phyloP scores from a whole-genome alignment of 2,888 invertebrate species.

The Nephrotoma guestfalica region DNA sequence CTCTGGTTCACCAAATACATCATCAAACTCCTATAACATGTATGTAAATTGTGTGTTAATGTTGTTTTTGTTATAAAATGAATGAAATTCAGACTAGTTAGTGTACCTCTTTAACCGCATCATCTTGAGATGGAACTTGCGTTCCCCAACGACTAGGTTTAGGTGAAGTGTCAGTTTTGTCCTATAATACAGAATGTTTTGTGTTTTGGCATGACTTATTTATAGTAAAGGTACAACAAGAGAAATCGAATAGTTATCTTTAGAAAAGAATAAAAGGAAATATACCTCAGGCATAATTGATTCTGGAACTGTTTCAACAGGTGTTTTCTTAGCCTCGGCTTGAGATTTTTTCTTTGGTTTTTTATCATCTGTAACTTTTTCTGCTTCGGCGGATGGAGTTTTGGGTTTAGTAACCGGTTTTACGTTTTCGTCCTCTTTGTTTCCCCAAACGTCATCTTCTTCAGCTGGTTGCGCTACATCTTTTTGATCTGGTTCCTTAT shows the following conservation, averaged over 20 bases:
- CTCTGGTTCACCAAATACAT: background rate
- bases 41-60: background rate
- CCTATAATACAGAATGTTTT: background rate
- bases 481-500: background rate
- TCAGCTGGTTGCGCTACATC: background rate
- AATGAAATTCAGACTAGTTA: background rate
- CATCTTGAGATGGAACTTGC: background rate
- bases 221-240: background rate
- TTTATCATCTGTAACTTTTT: slow-evolving; percentile 1
- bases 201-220: background rate
- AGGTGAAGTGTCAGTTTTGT: background rate
- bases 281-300: background rate
- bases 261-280: background rate
- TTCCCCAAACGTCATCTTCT: background rate
- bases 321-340: background rate
- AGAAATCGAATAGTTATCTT: background rate
- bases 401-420: background rate
- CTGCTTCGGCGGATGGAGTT: background rate
- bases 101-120: background rate
- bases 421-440: background rate
- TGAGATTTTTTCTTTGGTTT: background rate
- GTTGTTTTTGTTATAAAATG: background rate
- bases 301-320: background rate
- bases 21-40: background rate
- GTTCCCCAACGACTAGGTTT: background rate